Evolutionary conservation across 2,888 invertebrate genomes (phyloP).

Genomic region (Biston betularia): DNA sequence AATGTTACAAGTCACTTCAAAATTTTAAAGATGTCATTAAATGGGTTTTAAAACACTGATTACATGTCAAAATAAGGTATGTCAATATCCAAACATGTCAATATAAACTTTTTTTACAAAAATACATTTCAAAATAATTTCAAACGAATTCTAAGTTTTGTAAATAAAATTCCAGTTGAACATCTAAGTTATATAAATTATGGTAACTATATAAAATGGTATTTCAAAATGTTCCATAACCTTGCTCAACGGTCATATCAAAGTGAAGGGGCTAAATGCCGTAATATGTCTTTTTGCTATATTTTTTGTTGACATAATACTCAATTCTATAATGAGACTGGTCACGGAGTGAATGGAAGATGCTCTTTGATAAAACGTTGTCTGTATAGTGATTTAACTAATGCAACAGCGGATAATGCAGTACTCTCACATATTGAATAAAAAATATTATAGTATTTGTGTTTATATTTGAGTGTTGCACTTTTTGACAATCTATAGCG

Average conservation of each 20-base stretch:
- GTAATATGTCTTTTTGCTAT: conserved; percentile 39
- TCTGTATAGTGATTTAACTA: conserved; percentile 20
- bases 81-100: too few relatives aligned
- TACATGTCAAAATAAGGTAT: too few relatives aligned
- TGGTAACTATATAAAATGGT: conserved; percentile 4
- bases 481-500: too few relatives aligned
- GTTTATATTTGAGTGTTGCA: too few relatives aligned
- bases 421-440: too few relatives aligned
- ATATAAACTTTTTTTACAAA: too few relatives aligned
- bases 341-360: conserved; percentile 36
- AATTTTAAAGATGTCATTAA: too few relatives aligned
- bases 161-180: background rate
- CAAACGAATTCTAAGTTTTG: background rate
- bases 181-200: conserved; percentile 7
- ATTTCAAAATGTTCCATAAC: conserved; percentile 30
- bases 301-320: conserved; percentile 46
- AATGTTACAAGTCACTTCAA: too few relatives aligned
- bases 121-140: too few relatives aligned
- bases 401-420: background rate
- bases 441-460: too few relatives aligned
- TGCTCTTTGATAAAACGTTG: conserved; percentile 28
- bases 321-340: conserved; percentile 31
- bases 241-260: conserved; percentile 36
- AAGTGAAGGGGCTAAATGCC: conserved; percentile 41
- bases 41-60: too few relatives aligned